phyloP scores from a whole-genome alignment of 2,888 invertebrate species.

The Geotrupes spiniger region DNA sequence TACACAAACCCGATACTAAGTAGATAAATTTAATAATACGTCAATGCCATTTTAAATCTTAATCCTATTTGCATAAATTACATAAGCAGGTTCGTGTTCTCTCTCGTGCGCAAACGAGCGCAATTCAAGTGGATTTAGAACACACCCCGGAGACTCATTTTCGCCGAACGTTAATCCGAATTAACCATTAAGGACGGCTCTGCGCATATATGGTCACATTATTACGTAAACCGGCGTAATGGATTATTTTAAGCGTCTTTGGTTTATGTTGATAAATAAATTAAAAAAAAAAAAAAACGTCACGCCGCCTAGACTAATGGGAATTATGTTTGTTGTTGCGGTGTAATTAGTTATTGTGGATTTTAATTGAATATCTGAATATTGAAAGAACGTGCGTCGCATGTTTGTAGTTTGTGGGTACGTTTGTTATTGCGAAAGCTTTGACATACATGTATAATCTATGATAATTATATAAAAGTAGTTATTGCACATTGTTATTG shows the following conservation, averaged over 20 bases:
- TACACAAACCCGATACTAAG: slow-evolving; percentile 11
- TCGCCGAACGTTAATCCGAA: slow-evolving; percentile 13
- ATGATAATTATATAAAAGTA: too few species aligned
- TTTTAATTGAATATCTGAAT: too few species aligned
- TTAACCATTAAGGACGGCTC: slow-evolving; percentile 8
- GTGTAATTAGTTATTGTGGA: too few species aligned
- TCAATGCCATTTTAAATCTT: slow-evolving; percentile 15
- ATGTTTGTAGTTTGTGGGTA: too few species aligned
- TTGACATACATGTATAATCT: too few species aligned
- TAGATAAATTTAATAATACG: slow-evolving; percentile 15
- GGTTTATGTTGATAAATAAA: too few species aligned
- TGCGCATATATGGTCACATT: background rate
- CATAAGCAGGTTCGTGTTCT: slow-evolving; percentile 8
- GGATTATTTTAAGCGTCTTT: slow-evolving; percentile 5
- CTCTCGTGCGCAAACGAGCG: slow-evolving; percentile 1
- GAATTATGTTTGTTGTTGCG: too few species aligned
- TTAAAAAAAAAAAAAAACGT: too few species aligned
- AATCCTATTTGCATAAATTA: slow-evolving; percentile 16
- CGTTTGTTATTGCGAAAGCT: too few species aligned
- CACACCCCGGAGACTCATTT: slow-evolving; percentile 12
- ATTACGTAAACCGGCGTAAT: slow-evolving; percentile 13
- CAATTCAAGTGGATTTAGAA: slow-evolving; percentile 1
- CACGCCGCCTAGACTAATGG: too few species aligned
- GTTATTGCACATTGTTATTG: too few species aligned
- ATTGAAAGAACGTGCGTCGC: too few species aligned